Conservation (phyloP, 2,113 vertebrate species). For the Bombycilla garrulus region DNA sequence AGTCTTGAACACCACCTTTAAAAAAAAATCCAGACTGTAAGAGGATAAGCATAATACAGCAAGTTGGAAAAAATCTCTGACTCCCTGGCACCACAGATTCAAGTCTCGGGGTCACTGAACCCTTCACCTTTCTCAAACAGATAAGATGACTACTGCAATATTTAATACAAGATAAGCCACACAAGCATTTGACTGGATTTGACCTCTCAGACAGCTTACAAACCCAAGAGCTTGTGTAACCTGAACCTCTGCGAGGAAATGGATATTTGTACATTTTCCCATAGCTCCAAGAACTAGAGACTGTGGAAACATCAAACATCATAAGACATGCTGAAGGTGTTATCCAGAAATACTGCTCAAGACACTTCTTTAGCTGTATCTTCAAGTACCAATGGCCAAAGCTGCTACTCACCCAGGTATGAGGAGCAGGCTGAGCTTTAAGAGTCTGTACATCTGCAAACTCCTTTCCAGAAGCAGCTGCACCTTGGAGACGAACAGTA, state of each 20-base stretch:
- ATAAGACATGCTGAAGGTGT: neutral
- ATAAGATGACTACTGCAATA: conserved; percentile 62
- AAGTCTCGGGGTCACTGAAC: conserved; percentile 6
- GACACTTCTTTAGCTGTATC: neutral
- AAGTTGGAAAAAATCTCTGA: conserved; percentile 47
- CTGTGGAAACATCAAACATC: neutral
- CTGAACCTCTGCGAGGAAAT: conserved; percentile 36
- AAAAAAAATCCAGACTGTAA: neutral
- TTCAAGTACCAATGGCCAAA: neutral
- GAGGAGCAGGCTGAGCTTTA: neutral
- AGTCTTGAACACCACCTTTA: neutral
- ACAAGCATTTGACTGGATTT: conserved; percentile 61
- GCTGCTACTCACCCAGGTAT: neutral
- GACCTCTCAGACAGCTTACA: conserved; percentile 59
- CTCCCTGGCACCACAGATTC: conserved; percentile 23
- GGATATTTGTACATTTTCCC: neutral
- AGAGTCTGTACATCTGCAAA: neutral
- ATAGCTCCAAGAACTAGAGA: neutral
- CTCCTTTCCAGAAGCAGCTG: neutral
- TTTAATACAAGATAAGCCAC: conserved; percentile 58
- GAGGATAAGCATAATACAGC: conserved; percentile 42
- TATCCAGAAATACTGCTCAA: neutral
- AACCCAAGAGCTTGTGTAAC: conserved; percentile 49
- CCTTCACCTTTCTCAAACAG: conserved; percentile 47
- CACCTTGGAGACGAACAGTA: neutral